A percentile compares a stretch with the other conserved stretches of the same genome.
Conservation (phyloP, 2,113 vertebrate genomes). For the Microtus montanus region DNA sequence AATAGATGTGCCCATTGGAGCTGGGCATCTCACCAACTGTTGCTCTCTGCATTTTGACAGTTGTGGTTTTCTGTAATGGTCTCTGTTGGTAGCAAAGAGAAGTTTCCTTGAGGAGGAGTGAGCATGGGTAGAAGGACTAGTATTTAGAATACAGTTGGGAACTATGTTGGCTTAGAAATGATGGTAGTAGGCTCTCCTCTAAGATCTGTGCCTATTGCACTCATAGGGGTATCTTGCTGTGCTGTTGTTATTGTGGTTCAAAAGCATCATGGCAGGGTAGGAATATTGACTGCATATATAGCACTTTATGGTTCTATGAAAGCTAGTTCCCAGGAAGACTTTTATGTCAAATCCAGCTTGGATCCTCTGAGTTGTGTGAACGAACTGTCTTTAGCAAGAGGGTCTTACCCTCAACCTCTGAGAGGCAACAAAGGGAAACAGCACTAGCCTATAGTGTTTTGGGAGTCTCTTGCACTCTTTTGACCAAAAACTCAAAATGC, state of each 20-base stretch:
- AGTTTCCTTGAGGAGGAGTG: background rate
- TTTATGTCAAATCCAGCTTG: background rate
- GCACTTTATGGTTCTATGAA: background rate
- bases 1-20: too few species aligned
- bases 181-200: background rate
- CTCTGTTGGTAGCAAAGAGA: background rate
- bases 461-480: background rate
- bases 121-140: background rate
- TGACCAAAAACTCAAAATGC: background rate
- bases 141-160: background rate
- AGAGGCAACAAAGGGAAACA: background rate
- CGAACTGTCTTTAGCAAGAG: background rate
- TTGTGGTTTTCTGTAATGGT: background rate
- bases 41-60: background rate
- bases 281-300: background rate
- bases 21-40: background rate
- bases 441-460: background rate
- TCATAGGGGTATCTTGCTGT: background rate
- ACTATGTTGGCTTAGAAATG: background rate
- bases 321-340: background rate
- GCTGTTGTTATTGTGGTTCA: background rate
- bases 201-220: background rate
- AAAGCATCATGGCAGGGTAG: background rate
- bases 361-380: background rate
- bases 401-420: background rate